These are phyloP conservation scores for Microplitis mediator DNA, from an alignment of 1,140 invertebrate species.

Conservation along the genomic window DNA sequence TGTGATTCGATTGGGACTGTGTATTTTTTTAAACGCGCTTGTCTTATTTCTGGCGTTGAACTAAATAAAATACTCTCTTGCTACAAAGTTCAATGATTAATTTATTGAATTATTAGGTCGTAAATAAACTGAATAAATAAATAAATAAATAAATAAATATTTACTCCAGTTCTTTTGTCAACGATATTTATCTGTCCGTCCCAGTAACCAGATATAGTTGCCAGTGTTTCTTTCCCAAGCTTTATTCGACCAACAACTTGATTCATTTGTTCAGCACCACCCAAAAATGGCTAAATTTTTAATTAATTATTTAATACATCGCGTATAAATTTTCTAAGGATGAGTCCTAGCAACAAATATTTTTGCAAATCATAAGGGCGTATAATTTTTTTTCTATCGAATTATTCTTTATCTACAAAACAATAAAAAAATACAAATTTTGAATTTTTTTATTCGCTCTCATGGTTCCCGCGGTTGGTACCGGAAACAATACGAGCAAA, in stretches of 20 bases:
- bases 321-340: no score
- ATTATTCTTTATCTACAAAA: no score
- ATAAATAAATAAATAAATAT: conserved; percentile 25
- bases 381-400: no score
- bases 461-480: no score
- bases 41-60: conserved; percentile 72
- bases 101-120: neutral
- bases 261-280: conserved; percentile 83
- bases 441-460: no score
- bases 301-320: neutral
- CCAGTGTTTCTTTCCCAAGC: conserved; percentile 86
- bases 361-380: no score
- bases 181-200: conserved; percentile 84
- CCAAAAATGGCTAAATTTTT: conserved; percentile 78
- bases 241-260: conserved; percentile 84
- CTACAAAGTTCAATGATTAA: conserved; percentile 54
- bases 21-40: conserved; percentile 75
- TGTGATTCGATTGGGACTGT: conserved; percentile 82
- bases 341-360: no score
- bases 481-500: no score
- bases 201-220: conserved; percentile 88
- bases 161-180: conserved; percentile 75
- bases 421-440: no score
- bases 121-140: neutral
- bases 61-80: conserved; percentile 79